Base-by-base conservation (phyloP, 92 coral and sea anemone species). In the Bergia sp. region DNA sequence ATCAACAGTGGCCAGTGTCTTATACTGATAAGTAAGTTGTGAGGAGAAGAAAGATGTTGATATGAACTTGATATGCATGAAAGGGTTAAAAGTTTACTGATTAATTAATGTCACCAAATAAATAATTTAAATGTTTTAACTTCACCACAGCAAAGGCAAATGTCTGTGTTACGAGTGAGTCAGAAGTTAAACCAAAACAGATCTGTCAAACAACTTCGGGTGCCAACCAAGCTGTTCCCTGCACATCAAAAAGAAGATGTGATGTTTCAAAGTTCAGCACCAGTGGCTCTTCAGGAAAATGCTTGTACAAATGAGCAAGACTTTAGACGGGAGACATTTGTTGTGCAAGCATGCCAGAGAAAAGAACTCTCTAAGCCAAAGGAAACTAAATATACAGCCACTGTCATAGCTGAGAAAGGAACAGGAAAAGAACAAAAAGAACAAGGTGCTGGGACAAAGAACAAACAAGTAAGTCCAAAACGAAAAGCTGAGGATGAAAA, bases 261-360 rank as follows among this genome's bases (percentile, higher is more conserved):
- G 4, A 3, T 29, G 18, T 73, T 77, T 23, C 80, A 69, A 29
- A 42, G 82, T 40, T 20, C 41, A 83, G 12, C 67, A 29, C 58
- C 87, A 71, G 38, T 7, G 13, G 39, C 1, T 11, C 23, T 6
- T 43, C 64, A 29, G 79, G 78, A 47, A 69, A 39, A 84, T 37
- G 23, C 41, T 11, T 43, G 67, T 45, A 47, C 45, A 45, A 47
- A 71, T 69, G 79, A 71, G 57, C 87, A 71, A 72, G 87, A 84
- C 47, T 16, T 84, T 39, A 84, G 79, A 49, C 79, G 87, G 29
- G 89, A 78, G 49, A 91, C 90, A 1, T 91, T 91, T 88, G 82
- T 87, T 38, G 92, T 91, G 79, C 82, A 85, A 38, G 77, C 82
- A 23, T 50, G 41, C 76, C 47, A n/a, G 72, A 91, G 78, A 75